A percentile compares a stretch with the other conserved stretches of the same genome.
Evolutionary conservation across 2,113 vertebrate genomes (phyloP).

Genomic region (Hydrochoerus hydrochaeris): DNA sequence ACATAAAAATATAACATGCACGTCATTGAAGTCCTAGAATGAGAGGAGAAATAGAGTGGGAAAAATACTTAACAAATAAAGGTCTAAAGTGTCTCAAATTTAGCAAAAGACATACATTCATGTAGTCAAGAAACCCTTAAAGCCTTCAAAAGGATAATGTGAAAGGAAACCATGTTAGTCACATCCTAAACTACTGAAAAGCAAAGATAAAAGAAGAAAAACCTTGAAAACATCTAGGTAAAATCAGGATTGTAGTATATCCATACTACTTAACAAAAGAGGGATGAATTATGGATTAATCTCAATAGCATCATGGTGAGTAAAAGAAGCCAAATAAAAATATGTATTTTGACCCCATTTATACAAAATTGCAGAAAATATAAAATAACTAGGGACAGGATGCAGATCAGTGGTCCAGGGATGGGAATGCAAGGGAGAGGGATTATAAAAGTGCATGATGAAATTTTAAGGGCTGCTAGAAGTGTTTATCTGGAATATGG

Average conservation of each 20-base stretch:
- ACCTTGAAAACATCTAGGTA: neutral
- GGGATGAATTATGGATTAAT: neutral
- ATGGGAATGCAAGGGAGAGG: neutral
- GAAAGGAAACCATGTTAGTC: neutral
- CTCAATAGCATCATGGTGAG: neutral
- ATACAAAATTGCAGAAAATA: neutral
- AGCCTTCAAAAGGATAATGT: neutral
- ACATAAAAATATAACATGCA: neutral
- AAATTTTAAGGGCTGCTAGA: neutral
- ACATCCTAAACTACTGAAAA: neutral
- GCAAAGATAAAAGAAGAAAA: neutral
- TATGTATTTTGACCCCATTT: neutral
- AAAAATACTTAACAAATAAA: slow-evolving; percentile 20
- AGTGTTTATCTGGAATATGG: neutral
- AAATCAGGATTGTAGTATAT: neutral
- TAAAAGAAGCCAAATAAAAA: neutral
- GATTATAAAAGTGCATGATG: neutral
- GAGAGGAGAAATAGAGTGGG: neutral
- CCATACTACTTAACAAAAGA: neutral
- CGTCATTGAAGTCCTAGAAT: neutral
- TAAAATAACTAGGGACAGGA: neutral
- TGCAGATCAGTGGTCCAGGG: neutral
- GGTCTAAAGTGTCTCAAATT: neutral
- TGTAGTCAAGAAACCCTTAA: neutral
- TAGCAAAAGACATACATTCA: neutral